These are phyloP conservation scores for Lasioglossum oenotherae DNA, from an alignment of 2,888 invertebrate species.

Conservation along the genomic window DNA sequence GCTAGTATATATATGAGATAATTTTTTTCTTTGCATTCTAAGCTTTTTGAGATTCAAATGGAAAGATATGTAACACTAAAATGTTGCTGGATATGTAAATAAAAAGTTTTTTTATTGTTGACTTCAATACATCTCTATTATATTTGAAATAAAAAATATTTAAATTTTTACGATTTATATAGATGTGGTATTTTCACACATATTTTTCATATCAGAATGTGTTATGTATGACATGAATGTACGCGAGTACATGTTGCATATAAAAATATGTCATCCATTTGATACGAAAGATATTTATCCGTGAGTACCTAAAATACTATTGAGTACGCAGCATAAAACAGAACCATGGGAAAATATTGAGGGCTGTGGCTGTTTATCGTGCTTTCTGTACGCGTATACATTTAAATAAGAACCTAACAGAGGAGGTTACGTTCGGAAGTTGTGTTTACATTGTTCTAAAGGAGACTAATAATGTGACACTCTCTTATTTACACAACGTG, in stretches of 20 bases:
- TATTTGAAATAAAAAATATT: background rate
- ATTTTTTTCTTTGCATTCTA: background rate
- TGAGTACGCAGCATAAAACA: background rate
- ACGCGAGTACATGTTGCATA: background rate
- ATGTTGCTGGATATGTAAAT: background rate
- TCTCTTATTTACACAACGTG: background rate
- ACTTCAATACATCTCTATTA: no score
- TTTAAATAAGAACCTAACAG: background rate
- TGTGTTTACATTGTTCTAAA: background rate
- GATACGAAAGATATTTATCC: background rate
- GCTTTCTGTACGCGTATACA: background rate
- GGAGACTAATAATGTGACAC: background rate
- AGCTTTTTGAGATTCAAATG: no score
- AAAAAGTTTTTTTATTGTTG: no score
- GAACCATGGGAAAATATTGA: background rate
- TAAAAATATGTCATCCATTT: background rate
- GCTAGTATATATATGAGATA: no score
- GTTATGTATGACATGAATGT: background rate
- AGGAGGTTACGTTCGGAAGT: slow-evolving; percentile 25
- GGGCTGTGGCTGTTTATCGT: background rate
- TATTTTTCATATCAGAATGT: background rate
- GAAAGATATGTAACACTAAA: background rate
- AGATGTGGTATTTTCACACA: background rate
- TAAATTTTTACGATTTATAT: background rate
- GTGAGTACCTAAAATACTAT: background rate